These are phyloP conservation scores for Capreolus pygargus DNA, from an alignment of 2,113 vertebrate species.

Conservation along the genomic window DNA sequence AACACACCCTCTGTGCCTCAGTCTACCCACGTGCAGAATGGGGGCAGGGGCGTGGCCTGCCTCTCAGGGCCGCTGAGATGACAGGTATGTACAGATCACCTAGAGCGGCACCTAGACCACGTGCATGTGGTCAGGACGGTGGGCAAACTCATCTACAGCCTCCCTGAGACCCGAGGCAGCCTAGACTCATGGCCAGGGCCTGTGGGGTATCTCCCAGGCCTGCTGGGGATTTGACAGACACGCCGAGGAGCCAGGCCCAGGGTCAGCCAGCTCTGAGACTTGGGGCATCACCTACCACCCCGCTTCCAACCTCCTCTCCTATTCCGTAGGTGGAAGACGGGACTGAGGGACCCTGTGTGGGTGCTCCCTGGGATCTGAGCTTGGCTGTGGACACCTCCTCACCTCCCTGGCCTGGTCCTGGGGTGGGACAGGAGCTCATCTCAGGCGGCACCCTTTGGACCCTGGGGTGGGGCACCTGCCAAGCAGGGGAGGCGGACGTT, in stretches of 20 bases:
- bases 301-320: background rate
- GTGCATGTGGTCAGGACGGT: background rate
- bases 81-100: background rate
- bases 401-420: no score
- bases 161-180: background rate
- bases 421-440: background rate
- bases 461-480: background rate
- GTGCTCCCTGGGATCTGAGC: background rate
- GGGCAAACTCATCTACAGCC: background rate
- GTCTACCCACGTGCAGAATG: background rate
- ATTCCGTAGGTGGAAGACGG: background rate
- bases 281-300: fast-evolving
- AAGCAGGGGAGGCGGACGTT: background rate
- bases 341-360: background rate
- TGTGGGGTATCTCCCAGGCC: background rate
- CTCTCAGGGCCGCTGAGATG: background rate
- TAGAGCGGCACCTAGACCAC: background rate
- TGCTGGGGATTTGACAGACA: background rate
- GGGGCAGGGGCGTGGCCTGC: background rate
- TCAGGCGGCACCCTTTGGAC: background rate
- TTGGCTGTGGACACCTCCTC: background rate
- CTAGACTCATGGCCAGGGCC: background rate
- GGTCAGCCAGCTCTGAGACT: background rate
- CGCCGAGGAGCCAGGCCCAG: background rate
- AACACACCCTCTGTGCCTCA: background rate